phyloP scores from a whole-genome alignment of 1,140 invertebrate species.

The Drepana arcuata region DNA sequence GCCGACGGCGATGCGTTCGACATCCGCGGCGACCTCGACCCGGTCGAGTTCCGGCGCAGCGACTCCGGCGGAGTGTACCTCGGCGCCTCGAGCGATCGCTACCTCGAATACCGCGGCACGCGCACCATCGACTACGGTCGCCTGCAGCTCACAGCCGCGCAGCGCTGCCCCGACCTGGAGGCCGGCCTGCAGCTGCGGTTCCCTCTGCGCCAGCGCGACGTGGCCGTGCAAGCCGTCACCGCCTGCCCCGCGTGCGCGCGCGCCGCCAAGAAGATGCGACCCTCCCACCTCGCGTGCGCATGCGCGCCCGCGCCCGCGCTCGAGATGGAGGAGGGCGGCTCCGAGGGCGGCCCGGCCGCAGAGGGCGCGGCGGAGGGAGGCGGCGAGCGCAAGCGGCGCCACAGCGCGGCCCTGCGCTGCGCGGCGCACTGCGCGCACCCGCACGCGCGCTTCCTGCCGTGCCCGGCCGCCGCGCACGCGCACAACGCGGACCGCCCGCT shows the following conservation, averaged over 20 bases:
- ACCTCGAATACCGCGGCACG: constrained; percentile 67
- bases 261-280: constrained; percentile 46
- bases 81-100: constrained; percentile 53
- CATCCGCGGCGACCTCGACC: constrained; percentile 76
- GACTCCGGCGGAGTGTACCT: constrained; percentile 65
- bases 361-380: constrained; percentile 11
- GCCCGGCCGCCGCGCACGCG: constrained; percentile 33
- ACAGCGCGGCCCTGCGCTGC: constrained; percentile 48
- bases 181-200: constrained; percentile 67
- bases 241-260: constrained; percentile 25
- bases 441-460: constrained; percentile 54
- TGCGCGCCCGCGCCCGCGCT: constrained; percentile 14
- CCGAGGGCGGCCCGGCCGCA: constrained; percentile 16
- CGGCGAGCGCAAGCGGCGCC: constrained; percentile 23
- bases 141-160: constrained; percentile 48
- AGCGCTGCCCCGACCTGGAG: constrained; percentile 55
- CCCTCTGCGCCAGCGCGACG: constrained; percentile 65
- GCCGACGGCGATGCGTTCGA: constrained; percentile 80
- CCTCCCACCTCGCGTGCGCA: constrained; percentile 31
- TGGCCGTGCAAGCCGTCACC: constrained; percentile 61
- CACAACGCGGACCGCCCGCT: constrained; percentile 66
- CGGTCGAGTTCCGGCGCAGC: constrained; percentile 67
- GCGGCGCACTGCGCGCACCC: constrained; percentile 43
- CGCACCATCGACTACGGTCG: constrained; percentile 55
- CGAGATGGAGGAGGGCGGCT: constrained; percentile 8